phyloP scores from a whole-genome alignment of 2,888 invertebrate genomes.

The Melinopterus prodromus region DNA sequence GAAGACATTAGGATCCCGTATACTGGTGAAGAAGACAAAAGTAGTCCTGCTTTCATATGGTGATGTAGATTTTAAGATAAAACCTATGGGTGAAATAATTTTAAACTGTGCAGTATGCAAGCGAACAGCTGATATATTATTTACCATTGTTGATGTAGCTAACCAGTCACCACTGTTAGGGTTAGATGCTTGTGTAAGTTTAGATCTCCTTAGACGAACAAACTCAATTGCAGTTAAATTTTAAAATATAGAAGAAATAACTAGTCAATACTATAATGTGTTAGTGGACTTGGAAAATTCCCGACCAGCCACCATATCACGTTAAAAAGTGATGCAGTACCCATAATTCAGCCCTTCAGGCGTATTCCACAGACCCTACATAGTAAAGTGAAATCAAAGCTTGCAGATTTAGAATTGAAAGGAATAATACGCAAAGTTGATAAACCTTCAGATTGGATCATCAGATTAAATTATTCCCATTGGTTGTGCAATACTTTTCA shows the following conservation, averaged over 20 bases:
- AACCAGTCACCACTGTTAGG: constrained; percentile 6
- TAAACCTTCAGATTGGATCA: no score
- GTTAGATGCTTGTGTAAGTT: constrained; percentile 10
- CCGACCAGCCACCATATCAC: constrained; percentile 18
- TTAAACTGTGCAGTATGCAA: background rate
- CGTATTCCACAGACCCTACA: constrained; percentile 13
- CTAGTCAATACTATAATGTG: background rate
- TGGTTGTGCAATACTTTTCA: no score
- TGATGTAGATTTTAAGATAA: background rate
- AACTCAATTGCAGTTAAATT: background rate
- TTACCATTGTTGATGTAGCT: background rate
- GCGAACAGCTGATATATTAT: background rate
- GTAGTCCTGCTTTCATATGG: background rate
- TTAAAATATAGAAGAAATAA: background rate
- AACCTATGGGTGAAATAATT: background rate
- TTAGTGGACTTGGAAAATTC: constrained; percentile 18
- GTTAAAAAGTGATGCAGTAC: constrained; percentile 1
- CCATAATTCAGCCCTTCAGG: background rate
- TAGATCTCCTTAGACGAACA: constrained; percentile 13
- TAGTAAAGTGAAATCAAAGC: background rate
- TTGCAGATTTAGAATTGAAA: background rate
- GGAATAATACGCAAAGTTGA: constrained; percentile 5
- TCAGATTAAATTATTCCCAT: no score
- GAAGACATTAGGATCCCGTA: background rate
- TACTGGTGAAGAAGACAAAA: background rate